Evolutionary conservation across 2,797 vertebrate genomes (phyloP).

Genomic region (Cirrhinus mrigala): DNA sequence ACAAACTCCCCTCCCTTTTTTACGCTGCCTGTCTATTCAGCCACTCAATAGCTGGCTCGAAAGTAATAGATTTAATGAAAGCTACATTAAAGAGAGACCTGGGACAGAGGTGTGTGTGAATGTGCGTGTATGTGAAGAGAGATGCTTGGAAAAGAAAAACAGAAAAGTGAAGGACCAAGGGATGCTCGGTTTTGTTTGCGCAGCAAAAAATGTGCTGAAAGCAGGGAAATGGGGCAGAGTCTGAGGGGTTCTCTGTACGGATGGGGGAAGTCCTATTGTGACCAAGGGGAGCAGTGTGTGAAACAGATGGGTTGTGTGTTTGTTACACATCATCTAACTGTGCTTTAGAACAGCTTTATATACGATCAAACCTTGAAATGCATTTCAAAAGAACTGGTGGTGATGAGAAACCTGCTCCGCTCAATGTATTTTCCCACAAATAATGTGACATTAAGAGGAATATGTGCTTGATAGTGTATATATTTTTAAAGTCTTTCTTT

Average conservation of each 20-base stretch:
- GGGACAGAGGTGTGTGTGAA: conserved; percentile 64
- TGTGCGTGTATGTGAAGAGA: conserved; percentile 39
- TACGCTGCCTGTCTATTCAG: conserved; percentile 66
- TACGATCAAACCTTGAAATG: conserved; percentile 16
- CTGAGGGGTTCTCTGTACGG: conserved; percentile 65
- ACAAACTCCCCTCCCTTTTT: conserved; percentile 56
- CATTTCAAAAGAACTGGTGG: neutral
- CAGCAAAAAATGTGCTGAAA: conserved; percentile 84
- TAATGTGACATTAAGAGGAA: neutral
- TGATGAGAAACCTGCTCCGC: neutral
- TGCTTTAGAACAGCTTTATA: conserved; percentile 21
- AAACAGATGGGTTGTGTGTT: conserved; percentile 20
- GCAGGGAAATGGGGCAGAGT: conserved; percentile 73
- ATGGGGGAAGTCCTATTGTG: conserved; percentile 69
- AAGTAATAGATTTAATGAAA: conserved; percentile 79
- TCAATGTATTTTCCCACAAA: neutral
- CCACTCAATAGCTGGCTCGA: conserved; percentile 60
- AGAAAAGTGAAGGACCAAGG: conserved; percentile 64
- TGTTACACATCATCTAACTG: conserved; percentile 9
- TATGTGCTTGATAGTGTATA: neutral
- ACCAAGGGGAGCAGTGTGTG: conserved; percentile 62
- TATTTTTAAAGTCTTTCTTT: neutral
- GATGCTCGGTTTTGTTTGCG: conserved; percentile 78
- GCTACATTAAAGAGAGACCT: conserved; percentile 74
- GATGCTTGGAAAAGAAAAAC: conserved; percentile 50